Evolutionary conservation across 2,888 invertebrate species (phyloP).

Genomic region (Rosalia funebris): DNA sequence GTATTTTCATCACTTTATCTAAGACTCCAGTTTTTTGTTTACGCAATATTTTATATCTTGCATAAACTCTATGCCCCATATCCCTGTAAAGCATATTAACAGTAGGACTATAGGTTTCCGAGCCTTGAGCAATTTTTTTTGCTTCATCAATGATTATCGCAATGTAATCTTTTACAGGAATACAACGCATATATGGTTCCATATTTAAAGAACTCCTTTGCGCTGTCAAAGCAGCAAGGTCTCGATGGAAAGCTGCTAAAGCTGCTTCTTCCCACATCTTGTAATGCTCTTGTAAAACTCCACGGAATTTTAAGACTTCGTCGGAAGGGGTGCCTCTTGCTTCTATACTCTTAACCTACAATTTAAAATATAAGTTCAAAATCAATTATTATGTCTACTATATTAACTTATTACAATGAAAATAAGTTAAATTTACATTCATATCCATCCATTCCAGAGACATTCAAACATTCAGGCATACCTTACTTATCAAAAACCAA

Average conservation of each 20-base stretch:
- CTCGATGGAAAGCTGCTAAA: constrained; percentile 73
- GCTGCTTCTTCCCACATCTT: constrained; percentile 74
- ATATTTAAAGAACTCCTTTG: constrained; percentile 60
- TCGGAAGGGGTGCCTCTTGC: constrained; percentile 46
- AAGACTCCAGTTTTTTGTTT: constrained; percentile 74
- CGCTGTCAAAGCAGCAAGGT: constrained; percentile 73
- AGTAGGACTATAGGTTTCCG: constrained; percentile 82
- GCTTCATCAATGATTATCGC: constrained; percentile 77
- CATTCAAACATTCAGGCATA: too few relatives aligned
- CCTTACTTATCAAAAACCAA: too few relatives aligned
- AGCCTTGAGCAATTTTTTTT: constrained; percentile 76
- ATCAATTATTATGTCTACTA: too few relatives aligned
- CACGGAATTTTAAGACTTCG: constrained; percentile 59
- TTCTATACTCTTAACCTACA: constrained; percentile 60
- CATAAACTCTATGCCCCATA: constrained; percentile 76
- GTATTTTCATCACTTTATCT: constrained; percentile 68
- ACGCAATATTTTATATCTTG: constrained; percentile 73
- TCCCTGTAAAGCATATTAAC: constrained; percentile 72
- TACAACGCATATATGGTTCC: constrained; percentile 58
- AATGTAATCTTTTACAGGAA: constrained; percentile 65
- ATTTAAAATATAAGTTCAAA: constrained; percentile 10
- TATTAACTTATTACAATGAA: too few relatives aligned
- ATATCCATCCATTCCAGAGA: too few relatives aligned
- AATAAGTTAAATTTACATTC: too few relatives aligned
- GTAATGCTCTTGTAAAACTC: constrained; percentile 71